Evolutionary conservation across 2,113 vertebrate species (phyloP).

Genomic region (Caranx ignobilis): DNA sequence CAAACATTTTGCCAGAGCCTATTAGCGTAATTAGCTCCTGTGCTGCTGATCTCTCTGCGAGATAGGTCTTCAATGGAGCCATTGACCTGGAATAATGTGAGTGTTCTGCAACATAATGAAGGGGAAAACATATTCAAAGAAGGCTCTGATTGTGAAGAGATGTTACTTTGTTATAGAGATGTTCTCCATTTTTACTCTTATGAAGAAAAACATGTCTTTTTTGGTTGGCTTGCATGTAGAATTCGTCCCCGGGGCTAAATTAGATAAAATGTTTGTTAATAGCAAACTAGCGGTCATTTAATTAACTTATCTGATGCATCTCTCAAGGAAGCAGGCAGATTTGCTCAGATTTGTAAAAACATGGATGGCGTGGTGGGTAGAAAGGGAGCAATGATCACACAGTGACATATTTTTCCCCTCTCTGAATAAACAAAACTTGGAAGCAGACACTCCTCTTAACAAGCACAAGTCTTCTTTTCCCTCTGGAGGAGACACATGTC

Average conservation of each 20-base stretch:
- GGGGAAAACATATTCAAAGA: constrained; percentile 44
- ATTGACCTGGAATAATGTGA: constrained; percentile 69
- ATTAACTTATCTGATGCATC: background rate
- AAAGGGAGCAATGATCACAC: constrained; percentile 37
- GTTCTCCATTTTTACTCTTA: background rate
- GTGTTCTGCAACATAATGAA: constrained; percentile 55
- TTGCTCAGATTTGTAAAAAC: background rate
- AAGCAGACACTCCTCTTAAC: constrained; percentile 55
- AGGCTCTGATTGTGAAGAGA: constrained; percentile 29
- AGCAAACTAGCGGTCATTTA: background rate
- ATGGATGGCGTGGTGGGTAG: background rate
- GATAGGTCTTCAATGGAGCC: constrained; percentile 63
- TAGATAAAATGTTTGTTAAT: constrained; percentile 6
- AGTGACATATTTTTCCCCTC: constrained; percentile 23
- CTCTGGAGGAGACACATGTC: constrained; percentile 61
- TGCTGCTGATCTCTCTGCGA: constrained; percentile 47
- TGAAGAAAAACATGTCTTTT: background rate
- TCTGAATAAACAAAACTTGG: constrained; percentile 48
- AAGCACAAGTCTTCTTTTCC: constrained; percentile 55
- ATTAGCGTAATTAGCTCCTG: constrained; percentile 71
- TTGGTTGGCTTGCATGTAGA: background rate
- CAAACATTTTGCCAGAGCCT: constrained; percentile 64
- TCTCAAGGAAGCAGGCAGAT: background rate
- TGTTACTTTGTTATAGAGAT: background rate
- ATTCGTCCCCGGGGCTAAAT: background rate